Evolutionary conservation across 2,113 vertebrate species (phyloP), one percentile per base, ranked within the genome.

Genomic region (Ploceus nigricollis): DNA sequence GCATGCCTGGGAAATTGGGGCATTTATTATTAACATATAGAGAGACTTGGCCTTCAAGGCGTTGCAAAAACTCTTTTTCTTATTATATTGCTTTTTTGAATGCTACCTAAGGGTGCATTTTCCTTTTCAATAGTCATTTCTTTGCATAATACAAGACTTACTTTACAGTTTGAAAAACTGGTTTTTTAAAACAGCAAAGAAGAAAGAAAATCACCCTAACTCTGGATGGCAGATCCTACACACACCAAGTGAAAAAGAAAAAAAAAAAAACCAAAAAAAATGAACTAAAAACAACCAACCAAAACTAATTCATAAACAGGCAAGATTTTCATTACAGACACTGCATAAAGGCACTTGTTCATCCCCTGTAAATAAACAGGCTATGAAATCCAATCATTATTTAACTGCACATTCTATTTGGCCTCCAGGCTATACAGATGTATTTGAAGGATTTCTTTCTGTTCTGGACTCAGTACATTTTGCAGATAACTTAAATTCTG

Each of bases 11-110:
- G 80, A 91, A 94, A 81, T 13, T 30, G 21, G 39, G 39, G 65
- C 68, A 44, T 78, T 91, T 57, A 76, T 90, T 89, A 84, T 83
- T 87, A 96, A 78, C 56, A 77, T 47, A 82, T 61, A 90, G 79
- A 92, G 44, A 70, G 33, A 51, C 22, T 80, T 54, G 78, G 72
- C 33, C 65, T 86, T 82, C 58, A 37, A 84, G 65, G 84, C 33
- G 1, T 14, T 90, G 66, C 76, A 83, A 69, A 93, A 90, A 35
- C 1, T 6, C 15, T 76, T 87, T 82, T 88, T 88, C 75, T 82
- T 66, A 81, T 85, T 71, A 51, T 11, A 48, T 39, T 79, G 60
- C 76, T 90, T 83, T 78, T n/a, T 9, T 40, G 80, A 79, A 71
- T 33, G 37, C 37, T 56, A 83, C 79, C 71, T 79, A 68, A 82